A percentile compares a stretch with the other conserved stretches of the same genome.
Evolutionary conservation across 2,888 invertebrate species (phyloP).

Genomic region (Octodonta nipae): DNA sequence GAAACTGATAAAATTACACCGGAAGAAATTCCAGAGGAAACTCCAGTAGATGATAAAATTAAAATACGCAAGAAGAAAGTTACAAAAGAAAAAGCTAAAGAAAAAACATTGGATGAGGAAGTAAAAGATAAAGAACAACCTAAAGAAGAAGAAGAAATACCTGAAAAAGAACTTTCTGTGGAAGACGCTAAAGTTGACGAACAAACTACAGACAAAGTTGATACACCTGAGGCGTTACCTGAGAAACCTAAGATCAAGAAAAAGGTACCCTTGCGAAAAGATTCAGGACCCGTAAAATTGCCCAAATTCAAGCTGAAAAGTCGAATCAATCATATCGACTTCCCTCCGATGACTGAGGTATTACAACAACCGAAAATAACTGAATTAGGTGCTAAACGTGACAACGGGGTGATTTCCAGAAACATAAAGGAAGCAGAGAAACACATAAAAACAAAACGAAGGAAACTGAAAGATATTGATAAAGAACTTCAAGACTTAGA

Average conservation of each 20-base stretch:
- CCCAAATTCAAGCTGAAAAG: slow-evolving; percentile 39
- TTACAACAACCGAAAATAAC: slow-evolving; percentile 29
- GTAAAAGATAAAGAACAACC: too few species aligned
- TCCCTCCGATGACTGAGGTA: slow-evolving; percentile 33
- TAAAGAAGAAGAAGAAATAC: too few species aligned
- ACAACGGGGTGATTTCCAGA: slow-evolving; percentile 38
- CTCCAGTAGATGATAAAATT: too few species aligned
- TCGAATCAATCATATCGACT: slow-evolving; percentile 33
- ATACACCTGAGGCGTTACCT: too few species aligned
- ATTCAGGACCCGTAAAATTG: slow-evolving; percentile 26
- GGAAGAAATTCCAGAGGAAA: too few species aligned
- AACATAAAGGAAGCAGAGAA: slow-evolving; percentile 39
- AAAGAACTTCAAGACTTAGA: slow-evolving; percentile 33
- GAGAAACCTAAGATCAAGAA: slow-evolving; percentile 30
- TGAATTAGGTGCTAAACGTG: slow-evolving; percentile 33
- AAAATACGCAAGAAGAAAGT: too few species aligned
- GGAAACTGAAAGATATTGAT: slow-evolving; percentile 33
- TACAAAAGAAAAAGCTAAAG: too few species aligned
- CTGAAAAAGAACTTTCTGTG: too few species aligned
- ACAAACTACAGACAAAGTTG: too few species aligned
- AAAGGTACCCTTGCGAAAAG: slow-evolving; percentile 28
- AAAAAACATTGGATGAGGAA: too few species aligned
- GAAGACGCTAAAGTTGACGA: too few species aligned
- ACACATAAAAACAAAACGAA: slow-evolving; percentile 33
- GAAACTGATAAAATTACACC: too few species aligned